phyloP scores from a whole-genome alignment of 2,888 invertebrate species.

The Harpalus rufipes region DNA sequence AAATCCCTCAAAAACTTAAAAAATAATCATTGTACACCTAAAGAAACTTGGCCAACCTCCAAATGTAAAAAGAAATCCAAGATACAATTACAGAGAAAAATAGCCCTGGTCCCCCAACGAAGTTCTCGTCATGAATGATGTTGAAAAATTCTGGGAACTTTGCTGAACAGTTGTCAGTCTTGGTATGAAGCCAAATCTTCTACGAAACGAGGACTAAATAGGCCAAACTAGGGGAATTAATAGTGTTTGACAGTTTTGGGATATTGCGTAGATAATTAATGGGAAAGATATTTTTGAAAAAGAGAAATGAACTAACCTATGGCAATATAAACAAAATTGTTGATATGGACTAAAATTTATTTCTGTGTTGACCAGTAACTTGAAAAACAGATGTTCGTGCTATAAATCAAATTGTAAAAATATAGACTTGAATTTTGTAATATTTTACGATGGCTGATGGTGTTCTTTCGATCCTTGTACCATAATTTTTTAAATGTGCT shows the following conservation, averaged over 20 bases:
- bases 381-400: too few relatives aligned
- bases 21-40: conserved; percentile 46
- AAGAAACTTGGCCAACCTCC: neutral
- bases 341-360: too few relatives aligned
- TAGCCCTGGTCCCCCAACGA: neutral
- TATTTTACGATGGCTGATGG: too few relatives aligned
- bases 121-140: neutral
- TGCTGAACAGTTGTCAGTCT: neutral
- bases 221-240: neutral
- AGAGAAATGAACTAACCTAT: conserved; percentile 15
- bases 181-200: neutral
- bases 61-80: neutral
- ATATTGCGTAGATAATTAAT: neutral
- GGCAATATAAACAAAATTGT: conserved; percentile 12
- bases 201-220: neutral
- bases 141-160: neutral
- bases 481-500: too few relatives aligned
- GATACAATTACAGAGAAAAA: conserved; percentile 1
- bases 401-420: too few relatives aligned
- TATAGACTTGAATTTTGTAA: too few relatives aligned
- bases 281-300: neutral
- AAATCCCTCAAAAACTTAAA: conserved; percentile 52
- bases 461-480: too few relatives aligned
- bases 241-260: neutral
- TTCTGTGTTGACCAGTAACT: too few relatives aligned